Base-by-base conservation (phyloP, 2,888 invertebrate genomes). In the Volucella zonaria region DNA sequence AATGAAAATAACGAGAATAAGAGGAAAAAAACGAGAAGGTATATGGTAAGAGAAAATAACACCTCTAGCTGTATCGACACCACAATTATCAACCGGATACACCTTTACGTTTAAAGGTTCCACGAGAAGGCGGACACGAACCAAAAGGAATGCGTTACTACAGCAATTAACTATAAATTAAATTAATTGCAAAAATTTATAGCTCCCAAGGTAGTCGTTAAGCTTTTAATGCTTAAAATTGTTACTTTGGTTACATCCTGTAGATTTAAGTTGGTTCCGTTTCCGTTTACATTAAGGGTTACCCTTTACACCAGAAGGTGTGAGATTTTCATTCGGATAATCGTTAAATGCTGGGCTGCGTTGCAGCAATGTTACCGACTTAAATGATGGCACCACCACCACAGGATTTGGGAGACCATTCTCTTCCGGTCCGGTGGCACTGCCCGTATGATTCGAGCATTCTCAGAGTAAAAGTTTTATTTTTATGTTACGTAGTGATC, bases 191-290 rank as follows among this genome's bases (percentile, higher is more conserved):
- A 74, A 54, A 70, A 80, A 87, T 87, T 87, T 87, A 87, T 85
- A 68, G 85, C 83, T 77, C 87, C 87, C 88, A 68, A 80, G 83
- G 79, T 74, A 80, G 74, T 87, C 87, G 87, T 88, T 87, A 87
- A 88, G 85, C 87, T 86, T 87, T 87, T 86, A 87, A 81, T 88
- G 82, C 87, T 88, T 87, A 56, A 87, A 87, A 87, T 78, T 87
- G 79, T 82, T 87, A 86, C 74, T 77, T 77, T 43, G 51, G 58
- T 74, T 66, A 71, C 59, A 51, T 40, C 49, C 62, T 58, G 42
- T 43, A 23, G 38, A 31, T 15, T 42, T 18, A 45, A 12, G 47
- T 38, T 58, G 15, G 12, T 31, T 14, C 59, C 56, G 43, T 59
- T 40, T 51, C 31, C 56, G 59, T 15, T 61, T 66, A 74, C 64